Base-by-base conservation (phyloP, 2,113 vertebrate species). In the Nesogale talazaci region DNA sequence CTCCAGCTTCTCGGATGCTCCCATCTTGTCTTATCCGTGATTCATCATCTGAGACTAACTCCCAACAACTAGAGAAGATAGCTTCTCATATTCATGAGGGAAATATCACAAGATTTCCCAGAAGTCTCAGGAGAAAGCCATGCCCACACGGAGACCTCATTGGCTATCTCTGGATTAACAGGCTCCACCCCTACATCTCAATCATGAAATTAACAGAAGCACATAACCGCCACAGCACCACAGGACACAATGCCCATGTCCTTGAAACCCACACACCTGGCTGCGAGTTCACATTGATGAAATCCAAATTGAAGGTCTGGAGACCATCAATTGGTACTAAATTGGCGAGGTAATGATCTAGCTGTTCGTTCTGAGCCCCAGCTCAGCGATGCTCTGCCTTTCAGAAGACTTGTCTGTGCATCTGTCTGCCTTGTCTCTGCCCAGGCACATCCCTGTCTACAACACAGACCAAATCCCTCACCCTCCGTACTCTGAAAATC, bases 311-410 rank as follows among this genome's bases (percentile, higher is more conserved):
- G 31, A 52, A 89, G 91, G n/a, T 57, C 1, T 4, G 31, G 65
- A 29, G 59, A 84, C 85, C 86, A 75, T 22, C 89, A 96, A 91
- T 76, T 42, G 72, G 74, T 77, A 86, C 96, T 76, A 92, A 93
- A 85, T 93, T 63, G 96, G 79, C 25, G n/a, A 88, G 11, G 25
- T 57, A 95, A 22, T 76, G 85, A 87, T 88, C 42, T 2, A 46
- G 38, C 72, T 78, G 14, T 59, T 59, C 14, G 7, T 94, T 93
- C 56, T 25, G 57, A 80, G 69, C 0, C 56, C 70, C 29, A 40
- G 16, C 72, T 0, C 0, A 81, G 46, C 90, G 46, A 46, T 96
- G 91, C 95, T 94, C 88, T 97, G 78, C 76, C 89, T 96, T 96
- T 93, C 70, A 59, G 70, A 88, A 70, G 79, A 78, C 91, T 56